These are phyloP conservation scores for Sebastolobus altivelis DNA, from an alignment of 2,797 vertebrate genomes.

Conservation along the genomic window DNA sequence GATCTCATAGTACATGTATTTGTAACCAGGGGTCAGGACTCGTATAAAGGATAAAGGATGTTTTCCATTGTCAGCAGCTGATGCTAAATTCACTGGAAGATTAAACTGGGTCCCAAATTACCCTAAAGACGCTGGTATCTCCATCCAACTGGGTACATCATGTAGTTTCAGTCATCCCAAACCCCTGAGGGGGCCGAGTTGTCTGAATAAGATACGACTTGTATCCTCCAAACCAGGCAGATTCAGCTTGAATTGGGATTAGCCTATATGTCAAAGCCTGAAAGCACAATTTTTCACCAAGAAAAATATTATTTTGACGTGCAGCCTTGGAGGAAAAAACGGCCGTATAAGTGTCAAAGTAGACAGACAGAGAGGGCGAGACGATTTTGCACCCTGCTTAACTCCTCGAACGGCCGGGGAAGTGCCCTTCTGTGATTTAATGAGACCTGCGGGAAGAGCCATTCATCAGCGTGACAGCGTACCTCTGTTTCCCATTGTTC, in stretches of 20 bases:
- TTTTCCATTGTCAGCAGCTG: constrained; percentile 52
- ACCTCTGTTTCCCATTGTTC: constrained; percentile 81
- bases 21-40: constrained; percentile 18
- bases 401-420: constrained; percentile 63
- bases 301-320: constrained; percentile 65
- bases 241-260: constrained; percentile 67
- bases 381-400: constrained; percentile 63
- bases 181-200: constrained; percentile 44
- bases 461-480: constrained; percentile 80
- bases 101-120: constrained; percentile 59
- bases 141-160: constrained; percentile 49
- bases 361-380: constrained; percentile 54
- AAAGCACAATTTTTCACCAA: constrained; percentile 37
- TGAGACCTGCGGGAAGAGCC: constrained; percentile 79
- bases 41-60: constrained; percentile 35
- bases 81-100: constrained; percentile 54
- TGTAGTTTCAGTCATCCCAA: constrained; percentile 45
- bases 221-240: constrained; percentile 43
- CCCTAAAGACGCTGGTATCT: constrained; percentile 59
- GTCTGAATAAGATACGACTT: constrained; percentile 60
- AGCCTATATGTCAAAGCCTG: constrained; percentile 56
- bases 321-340: constrained; percentile 30
- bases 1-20: background rate
- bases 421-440: constrained; percentile 82
- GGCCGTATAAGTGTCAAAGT: constrained; percentile 53